A percentile compares a stretch with the other conserved stretches of the same genome.
phyloP scores from a whole-genome alignment of 2,888 invertebrate species.

The Chrysomela aeneicollis region DNA sequence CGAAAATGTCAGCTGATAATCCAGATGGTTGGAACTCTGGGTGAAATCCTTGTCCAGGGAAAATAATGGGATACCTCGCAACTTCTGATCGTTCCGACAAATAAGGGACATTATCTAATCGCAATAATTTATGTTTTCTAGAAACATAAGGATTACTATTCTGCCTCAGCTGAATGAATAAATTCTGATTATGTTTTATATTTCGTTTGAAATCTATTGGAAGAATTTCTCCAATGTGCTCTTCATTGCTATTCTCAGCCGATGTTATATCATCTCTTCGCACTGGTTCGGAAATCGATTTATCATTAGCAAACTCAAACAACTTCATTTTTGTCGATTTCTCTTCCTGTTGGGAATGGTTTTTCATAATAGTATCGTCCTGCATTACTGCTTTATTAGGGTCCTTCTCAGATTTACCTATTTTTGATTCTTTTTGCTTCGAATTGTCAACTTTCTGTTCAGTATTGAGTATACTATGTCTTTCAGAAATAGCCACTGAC shows the following conservation, averaged over 20 bases:
- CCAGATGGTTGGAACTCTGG: constrained; percentile 27
- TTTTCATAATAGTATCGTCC: neutral
- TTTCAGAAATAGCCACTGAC: neutral
- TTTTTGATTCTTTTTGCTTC: neutral
- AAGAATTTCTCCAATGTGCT: constrained; percentile 60
- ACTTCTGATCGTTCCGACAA: constrained; percentile 5
- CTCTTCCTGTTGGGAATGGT: neutral
- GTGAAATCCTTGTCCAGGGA: constrained; percentile 31
- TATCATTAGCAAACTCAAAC: constrained; percentile 11
- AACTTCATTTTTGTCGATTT: neutral
- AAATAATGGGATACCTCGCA: constrained; percentile 20
- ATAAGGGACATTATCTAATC: constrained; percentile 41
- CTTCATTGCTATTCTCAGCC: constrained; percentile 48
- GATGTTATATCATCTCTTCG: constrained; percentile 48
- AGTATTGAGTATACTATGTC: neutral
- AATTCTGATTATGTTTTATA: neutral
- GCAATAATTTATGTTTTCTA: constrained; percentile 44
- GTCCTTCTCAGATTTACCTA: constrained; percentile 9
- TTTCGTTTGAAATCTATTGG: constrained; percentile 50
- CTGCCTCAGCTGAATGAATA: constrained; percentile 18
- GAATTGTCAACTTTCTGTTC: neutral
- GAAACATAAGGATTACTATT: constrained; percentile 12
- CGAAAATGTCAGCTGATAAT: constrained; percentile 16
- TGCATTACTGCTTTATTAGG: too few species aligned
- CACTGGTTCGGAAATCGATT: constrained; percentile 10